A percentile compares a stretch with the other conserved stretches of the same genome.
These are phyloP conservation scores for Benthochromis sp. DNA, from an alignment of 2,113 vertebrate species.

Conservation along the genomic window DNA sequence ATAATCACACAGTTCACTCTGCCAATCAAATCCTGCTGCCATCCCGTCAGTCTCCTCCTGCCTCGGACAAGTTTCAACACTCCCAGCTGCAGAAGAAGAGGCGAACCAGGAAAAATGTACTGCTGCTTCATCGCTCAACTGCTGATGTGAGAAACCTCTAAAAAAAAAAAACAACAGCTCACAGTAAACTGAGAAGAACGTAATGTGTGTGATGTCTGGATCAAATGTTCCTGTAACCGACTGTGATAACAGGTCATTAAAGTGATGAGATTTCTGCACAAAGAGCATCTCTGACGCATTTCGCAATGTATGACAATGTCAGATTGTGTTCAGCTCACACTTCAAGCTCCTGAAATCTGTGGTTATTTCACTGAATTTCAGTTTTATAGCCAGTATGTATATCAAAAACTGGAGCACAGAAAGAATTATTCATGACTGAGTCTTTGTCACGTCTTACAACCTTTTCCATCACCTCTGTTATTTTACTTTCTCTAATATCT, in stretches of 20 bases:
- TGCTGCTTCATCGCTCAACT: not conserved
- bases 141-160: not conserved
- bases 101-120: not conserved
- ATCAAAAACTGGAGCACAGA: not conserved
- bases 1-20: not conserved
- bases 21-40: not conserved
- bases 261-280: not conserved
- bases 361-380: not conserved
- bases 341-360: not conserved
- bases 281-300: not conserved
- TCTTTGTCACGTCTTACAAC: not conserved
- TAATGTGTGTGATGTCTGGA: not conserved
- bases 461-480: not conserved
- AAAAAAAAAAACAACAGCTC: not conserved
- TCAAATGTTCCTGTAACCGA: not conserved
- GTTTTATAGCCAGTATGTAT: not conserved
- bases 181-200: not conserved
- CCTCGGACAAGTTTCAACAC: constrained; percentile 31
- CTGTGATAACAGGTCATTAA: not conserved
- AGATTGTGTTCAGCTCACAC: not conserved
- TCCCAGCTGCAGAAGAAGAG: not conserved
- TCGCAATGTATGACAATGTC: not conserved
- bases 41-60: not conserved
- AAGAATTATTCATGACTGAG: not conserved
- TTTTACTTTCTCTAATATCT: not conserved